Conservation (phyloP, 2,113 vertebrate genomes). For the Gorilla gorilla region DNA sequence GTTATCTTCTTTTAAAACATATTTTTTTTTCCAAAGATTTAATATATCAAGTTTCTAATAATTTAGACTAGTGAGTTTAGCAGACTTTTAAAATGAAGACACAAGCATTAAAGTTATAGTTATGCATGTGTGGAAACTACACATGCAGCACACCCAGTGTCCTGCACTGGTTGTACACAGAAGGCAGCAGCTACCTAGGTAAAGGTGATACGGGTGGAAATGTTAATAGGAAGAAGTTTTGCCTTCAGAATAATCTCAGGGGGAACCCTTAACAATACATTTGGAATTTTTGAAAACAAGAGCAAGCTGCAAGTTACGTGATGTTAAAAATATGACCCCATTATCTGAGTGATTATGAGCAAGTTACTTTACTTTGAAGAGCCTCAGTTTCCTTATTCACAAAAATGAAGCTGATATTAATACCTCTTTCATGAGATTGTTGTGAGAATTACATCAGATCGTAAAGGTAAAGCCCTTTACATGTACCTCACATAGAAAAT, state of each 20-base stretch:
- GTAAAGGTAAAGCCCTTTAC: neutral
- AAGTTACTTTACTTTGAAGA: neutral
- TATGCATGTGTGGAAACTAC: neutral
- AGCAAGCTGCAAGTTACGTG: neutral
- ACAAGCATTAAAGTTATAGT: neutral
- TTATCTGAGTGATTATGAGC: neutral
- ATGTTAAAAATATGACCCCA: neutral
- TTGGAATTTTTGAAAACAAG: neutral
- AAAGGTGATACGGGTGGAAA: neutral
- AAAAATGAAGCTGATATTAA: neutral
- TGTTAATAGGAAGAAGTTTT: neutral
- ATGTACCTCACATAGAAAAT: neutral
- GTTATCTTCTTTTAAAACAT: slow-evolving; percentile 2
- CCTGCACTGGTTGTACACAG: neutral
- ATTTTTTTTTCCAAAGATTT: neutral
- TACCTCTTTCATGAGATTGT: neutral
- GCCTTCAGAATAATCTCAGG: neutral
- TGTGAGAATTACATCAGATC: neutral
- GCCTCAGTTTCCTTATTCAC: neutral
- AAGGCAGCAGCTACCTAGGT: neutral
- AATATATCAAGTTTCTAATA: neutral
- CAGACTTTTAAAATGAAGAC: slow-evolving; percentile 1
- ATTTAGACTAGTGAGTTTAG: slow-evolving; percentile 26
- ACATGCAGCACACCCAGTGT: neutral
- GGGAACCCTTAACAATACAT: neutral